A percentile compares a stretch with the other conserved stretches of the same genome.
These are phyloP conservation scores for Pocillopora damicornis DNA, from an alignment of 64 coral and sea anemone species.

Conservation along the genomic window DNA sequence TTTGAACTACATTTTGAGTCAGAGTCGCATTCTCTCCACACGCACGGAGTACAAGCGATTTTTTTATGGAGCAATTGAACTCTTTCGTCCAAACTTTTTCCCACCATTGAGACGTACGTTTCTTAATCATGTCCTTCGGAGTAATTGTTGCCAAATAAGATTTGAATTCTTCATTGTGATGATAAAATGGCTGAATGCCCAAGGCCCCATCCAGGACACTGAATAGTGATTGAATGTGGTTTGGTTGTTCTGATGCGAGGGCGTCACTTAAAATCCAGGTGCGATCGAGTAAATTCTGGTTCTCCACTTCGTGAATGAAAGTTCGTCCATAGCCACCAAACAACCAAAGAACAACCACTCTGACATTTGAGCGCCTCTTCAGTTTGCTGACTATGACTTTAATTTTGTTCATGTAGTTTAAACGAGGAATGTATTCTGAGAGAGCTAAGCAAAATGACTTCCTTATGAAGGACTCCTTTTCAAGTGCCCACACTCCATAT, in stretches of 20 bases:
- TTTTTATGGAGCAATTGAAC: constrained; percentile 21
- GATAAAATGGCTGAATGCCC: constrained; percentile 34
- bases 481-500: constrained; percentile 2
- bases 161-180: constrained; percentile 18
- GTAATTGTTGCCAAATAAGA: not conserved
- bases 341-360: constrained; percentile 46
- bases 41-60: not conserved
- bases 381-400: constrained; percentile 44
- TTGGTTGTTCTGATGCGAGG: constrained; percentile 29
- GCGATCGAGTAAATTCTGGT: constrained; percentile 34
- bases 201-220: constrained; percentile 29
- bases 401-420: constrained; percentile 31
- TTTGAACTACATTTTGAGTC: not conserved
- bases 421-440: constrained; percentile 25
- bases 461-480: constrained; percentile 11
- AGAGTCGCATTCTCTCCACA: not conserved
- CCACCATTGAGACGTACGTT: constrained; percentile 22
- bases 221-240: not conserved
- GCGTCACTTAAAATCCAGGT: constrained; percentile 50
- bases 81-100: constrained; percentile 11
- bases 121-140: not conserved
- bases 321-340: constrained; percentile 14
- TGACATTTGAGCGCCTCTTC: constrained; percentile 34
- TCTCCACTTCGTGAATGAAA: constrained; percentile 34
- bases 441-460: constrained; percentile 28